A percentile compares a stretch with the other conserved stretches of the same genome.
These are phyloP conservation scores for Panagrolaimus sp. DNA, from an alignment of 1,140 invertebrate genomes.

Conservation along the genomic window DNA sequence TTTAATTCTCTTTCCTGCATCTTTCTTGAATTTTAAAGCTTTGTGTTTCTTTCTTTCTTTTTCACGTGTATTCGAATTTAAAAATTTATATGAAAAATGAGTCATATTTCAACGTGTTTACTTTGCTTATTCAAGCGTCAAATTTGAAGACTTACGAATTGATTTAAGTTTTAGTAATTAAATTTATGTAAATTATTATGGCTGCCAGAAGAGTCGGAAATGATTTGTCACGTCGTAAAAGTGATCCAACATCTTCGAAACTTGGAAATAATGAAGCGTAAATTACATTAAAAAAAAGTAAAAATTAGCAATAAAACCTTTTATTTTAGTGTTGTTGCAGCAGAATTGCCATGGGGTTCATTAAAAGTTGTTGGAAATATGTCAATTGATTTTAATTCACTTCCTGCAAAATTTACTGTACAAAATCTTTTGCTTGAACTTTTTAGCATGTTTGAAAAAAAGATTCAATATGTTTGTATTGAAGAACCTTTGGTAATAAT, in stretches of 20 bases:
- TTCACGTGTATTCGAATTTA: no score
- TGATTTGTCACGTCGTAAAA: conserved; percentile 16
- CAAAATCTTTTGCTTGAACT: conserved; percentile 51
- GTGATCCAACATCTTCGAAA: conserved; percentile 12
- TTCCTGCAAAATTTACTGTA: conserved; percentile 42
- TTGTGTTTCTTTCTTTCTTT: no score
- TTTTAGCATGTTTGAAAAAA: conserved; percentile 49
- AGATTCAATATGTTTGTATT: conserved; percentile 40
- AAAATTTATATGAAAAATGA: no score
- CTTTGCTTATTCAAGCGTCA: no score
- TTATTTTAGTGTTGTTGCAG: conserved; percentile 39
- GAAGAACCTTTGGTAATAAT: conserved; percentile 49
- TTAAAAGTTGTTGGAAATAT: conserved; percentile 39
- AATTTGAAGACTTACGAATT: no score
- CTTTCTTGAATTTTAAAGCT: no score
- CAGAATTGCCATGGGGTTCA: conserved; percentile 51
- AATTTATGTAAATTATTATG: neutral
- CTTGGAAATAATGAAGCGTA: conserved; percentile 19
- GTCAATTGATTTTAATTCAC: conserved; percentile 33
- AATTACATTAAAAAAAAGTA: neutral
- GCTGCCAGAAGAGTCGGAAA: conserved; percentile 5
- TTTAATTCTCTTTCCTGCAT: no score
- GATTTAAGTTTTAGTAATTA: no score
- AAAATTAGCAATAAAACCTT: neutral
- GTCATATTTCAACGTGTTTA: no score